Base-by-base conservation (phyloP, 2,888 invertebrate species). In the Scaptomyza tumidula region DNA sequence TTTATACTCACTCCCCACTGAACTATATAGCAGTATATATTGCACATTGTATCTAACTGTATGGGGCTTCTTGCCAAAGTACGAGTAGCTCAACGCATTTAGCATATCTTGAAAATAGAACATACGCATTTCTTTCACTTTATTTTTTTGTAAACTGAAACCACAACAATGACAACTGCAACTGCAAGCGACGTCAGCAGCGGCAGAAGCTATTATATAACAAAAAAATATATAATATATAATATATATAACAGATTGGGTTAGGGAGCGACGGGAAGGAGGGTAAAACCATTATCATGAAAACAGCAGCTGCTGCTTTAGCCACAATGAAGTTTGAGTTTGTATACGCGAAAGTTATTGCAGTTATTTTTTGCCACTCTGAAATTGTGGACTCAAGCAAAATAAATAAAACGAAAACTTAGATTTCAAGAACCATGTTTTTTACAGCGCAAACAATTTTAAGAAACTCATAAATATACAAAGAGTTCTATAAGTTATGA, bases 71-170 rank as follows among this genome's bases (percentile, higher is more conserved):
- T 45, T 55, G 35, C 54, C 44, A 53, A 67, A 69, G 62, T n/a
- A 35, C 6, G 24, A n/a, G 24, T 66, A 69, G 72, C 71, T 86
- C 78, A 78, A 80, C 80, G 78, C 80, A 74, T 74, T 82, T 80
- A 70, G 75, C 83, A 83, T 83, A 86, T 82, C 68, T 73, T 80
- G 54, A 68, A 71, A 80, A 80, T 71, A 61, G 56, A 75, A 68
- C 78, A 82, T 75, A 79, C 82, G 75, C 77, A 77, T 58, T 71
- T 69, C 60, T 71, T 44, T 27, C 33, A 56, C 59, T 29, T 29
- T 24, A 62, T 66, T 68, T 35, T 33, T 33, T 33, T 33, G 6
- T 33, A 33, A 35, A 33, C 54, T 65, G 14, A 55, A 67, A 55
- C 70, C 70, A 67, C 66, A 69, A 76, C 68, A 79, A 76, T 76